Evolutionary conservation across 2,797 vertebrate genomes (phyloP), one percentile per base, ranked within the genome.

Genomic region (Cynopterus sphinx): DNA sequence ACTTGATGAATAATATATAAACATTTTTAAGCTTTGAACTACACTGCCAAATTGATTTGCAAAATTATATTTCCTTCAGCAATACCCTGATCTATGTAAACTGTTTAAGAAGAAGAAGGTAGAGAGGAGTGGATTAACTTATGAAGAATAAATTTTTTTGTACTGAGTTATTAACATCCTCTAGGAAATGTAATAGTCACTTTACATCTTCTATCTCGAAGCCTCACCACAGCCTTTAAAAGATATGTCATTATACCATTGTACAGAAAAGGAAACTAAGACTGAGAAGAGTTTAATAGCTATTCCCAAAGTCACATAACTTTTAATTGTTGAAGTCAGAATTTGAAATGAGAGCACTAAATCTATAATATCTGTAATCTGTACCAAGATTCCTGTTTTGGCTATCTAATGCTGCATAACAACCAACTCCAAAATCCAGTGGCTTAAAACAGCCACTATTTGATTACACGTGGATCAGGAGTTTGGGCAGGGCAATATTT

Each of bases 11-110:
- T 84, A 15, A 33, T 22, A 68, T 24, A 85, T 41, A 53, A 92
- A 87, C 28, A 90, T 70, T 90, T 65, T 90, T 84, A 92, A 94
- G 39, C 39, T 68, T 28, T 74, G 33, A 84, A 51, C 68, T 16
- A 19, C 15, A 57, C 57, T 55, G 28, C 41, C 43, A 70, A 90
- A 90, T 63, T 63, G 15, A 39, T 90, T 90, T 87, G 79, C 28
- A 33, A 65, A 92, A 92, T 19, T 6, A 53, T 22, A 68, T 65
- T 74, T 16, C 28, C 63, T 57, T 57, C 7, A 21, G 5, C 39
- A 95, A 83, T 70, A 70, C 1, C 1, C 39, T 84, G 9, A 43
- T 87, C 57, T 90, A 7, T 55, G 75, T 94, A 85, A 96, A 41
- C 28, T 70, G 9, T 53, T 87, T 74, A 63, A 21, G 59, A 78